These are phyloP conservation scores for Percopsis transmontana DNA, from an alignment of 2,113 vertebrate genomes.

Conservation along the genomic window DNA sequence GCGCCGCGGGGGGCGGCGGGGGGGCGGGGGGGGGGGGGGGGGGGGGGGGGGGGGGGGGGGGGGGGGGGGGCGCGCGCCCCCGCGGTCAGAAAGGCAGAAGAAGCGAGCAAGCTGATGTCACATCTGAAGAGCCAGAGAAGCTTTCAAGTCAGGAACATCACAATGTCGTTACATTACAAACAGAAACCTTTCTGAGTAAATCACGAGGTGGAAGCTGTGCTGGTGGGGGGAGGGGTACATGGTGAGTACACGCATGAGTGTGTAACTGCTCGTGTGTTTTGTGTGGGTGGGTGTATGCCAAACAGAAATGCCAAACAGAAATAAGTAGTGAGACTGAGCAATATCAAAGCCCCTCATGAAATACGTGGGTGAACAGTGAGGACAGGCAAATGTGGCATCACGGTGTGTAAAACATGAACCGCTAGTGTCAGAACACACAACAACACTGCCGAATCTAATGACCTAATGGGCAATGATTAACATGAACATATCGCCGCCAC, in stretches of 20 bases:
- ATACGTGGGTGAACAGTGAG: neutral
- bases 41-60: constrained; percentile 25
- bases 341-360: neutral
- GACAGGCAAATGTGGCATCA: constrained; percentile 8
- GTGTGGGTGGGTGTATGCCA: constrained; percentile 1
- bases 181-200: constrained; percentile 52
- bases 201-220: constrained; percentile 42
- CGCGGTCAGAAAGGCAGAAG: neutral
- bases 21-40: constrained; percentile 57
- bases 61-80: neutral
- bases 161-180: constrained; percentile 55
- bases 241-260: constrained; percentile 34
- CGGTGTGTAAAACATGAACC: constrained; percentile 13
- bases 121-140: constrained; percentile 67
- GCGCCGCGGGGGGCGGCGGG: constrained; percentile 41
- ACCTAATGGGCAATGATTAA: constrained; percentile 69
- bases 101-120: constrained; percentile 65
- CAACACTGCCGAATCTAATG: constrained; percentile 54
- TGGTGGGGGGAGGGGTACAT: constrained; percentile 21
- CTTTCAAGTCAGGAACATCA: constrained; percentile 72
- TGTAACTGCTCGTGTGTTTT: constrained; percentile 47
- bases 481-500: constrained; percentile 71
- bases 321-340: neutral
- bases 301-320: constrained; percentile 6
- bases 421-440: constrained; percentile 25